Evolutionary conservation across 2,888 invertebrate genomes (phyloP), one percentile per base, ranked within the genome.

Genomic region (Cheilosia soror): DNA sequence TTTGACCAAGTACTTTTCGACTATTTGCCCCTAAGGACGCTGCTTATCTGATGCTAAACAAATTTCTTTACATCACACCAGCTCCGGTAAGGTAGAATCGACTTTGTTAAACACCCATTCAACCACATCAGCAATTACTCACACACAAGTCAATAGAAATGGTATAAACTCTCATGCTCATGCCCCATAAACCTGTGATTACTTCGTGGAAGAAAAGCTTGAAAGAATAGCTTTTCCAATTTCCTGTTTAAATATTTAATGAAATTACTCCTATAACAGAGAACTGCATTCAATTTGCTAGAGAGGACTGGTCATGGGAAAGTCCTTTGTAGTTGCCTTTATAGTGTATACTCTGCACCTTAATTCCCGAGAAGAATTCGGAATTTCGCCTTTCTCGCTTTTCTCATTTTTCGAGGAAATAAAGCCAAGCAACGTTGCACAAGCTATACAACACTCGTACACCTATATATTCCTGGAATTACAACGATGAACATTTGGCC

Each of bases 231-330:
- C 60, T 62, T 51, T 58, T 66, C 29, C 40, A 49, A 75, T 75
- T 75, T 75, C 76, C 66, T 66, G 42, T 51, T 51, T 76, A 75
- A 75, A 75, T 75, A 66, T 76, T 66, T 58, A 58, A 66, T 76
- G 40, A 58, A 66, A 76, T 66, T 58, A 66, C 63, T 20, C 57
- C n/a, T 44, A 47, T 4, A 20, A n/a, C 11, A 42, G 66, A 5
- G 27, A 47, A 15, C 9, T 4, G 63, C 55, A 65, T 75, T 75
- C 47, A 57, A 57, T 69, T 58, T 58, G 49, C 25, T 5, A 11
- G 11, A 51, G 27, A 13, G 44, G 6, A 25, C 27, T 25, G 9
- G 25, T n/a, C 57, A 58, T 7, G 5, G 20, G 40, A 42, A 72
- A 62, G 60, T 42, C 72, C 51, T 31, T 58, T 58, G 4, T 42